phyloP scores from a whole-genome alignment of 2,797 vertebrate species.

The Macropodus opercularis region DNA sequence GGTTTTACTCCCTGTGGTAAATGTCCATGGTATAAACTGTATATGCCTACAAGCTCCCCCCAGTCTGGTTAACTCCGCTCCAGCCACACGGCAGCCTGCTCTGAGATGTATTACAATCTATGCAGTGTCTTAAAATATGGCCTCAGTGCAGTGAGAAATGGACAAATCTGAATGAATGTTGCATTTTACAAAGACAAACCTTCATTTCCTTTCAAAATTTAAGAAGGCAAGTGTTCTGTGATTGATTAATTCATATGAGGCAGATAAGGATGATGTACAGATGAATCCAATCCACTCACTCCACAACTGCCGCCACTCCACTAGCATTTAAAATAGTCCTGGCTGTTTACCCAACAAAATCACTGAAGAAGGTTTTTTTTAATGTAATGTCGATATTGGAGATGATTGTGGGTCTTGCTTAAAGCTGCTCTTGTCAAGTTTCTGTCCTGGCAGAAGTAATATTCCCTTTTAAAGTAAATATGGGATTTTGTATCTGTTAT shows the following conservation, averaged over 20 bases:
- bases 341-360: slow-evolving; percentile 49
- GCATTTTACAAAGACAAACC: slow-evolving; percentile 30
- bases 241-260: slow-evolving; percentile 29
- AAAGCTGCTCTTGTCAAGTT: slow-evolving; percentile 40
- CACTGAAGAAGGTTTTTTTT: slow-evolving; percentile 45
- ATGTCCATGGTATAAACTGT: slow-evolving; percentile 3
- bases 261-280: slow-evolving; percentile 9
- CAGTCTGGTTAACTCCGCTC: neutral
- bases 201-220: neutral
- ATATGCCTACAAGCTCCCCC: neutral
- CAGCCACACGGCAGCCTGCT: slow-evolving; percentile 20
- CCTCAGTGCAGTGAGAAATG: too few species aligned
- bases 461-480: too few species aligned
- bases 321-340: slow-evolving; percentile 77
- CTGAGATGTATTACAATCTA: slow-evolving; percentile 24
- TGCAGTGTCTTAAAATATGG: slow-evolving; percentile 30
- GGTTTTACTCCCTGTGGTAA: slow-evolving; percentile 19
- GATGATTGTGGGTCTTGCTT: slow-evolving; percentile 51
- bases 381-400: slow-evolving; percentile 48
- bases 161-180: too few species aligned
- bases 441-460: too few species aligned
- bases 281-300: too few species aligned
- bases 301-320: too few species aligned
- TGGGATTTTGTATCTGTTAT: too few species aligned
- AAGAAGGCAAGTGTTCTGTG: slow-evolving; percentile 1